phyloP scores from a whole-genome alignment of 2,113 vertebrate species.

The Lagopus leucura region DNA sequence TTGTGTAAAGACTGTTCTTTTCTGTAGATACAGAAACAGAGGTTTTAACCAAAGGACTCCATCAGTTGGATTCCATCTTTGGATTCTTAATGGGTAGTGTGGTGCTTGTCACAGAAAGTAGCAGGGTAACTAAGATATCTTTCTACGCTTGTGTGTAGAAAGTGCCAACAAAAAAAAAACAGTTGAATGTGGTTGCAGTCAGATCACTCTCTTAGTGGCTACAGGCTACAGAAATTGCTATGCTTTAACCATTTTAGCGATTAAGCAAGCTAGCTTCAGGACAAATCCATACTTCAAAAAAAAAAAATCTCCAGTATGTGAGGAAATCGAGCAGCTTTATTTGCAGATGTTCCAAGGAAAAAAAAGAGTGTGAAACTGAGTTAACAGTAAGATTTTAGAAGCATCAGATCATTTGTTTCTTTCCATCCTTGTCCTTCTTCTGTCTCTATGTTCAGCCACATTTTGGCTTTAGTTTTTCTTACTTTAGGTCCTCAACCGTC shows the following conservation, averaged over 20 bases:
- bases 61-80: not conserved
- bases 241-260: not conserved
- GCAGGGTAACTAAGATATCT: not conserved
- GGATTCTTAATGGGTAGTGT: not conserved
- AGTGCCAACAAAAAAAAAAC: not conserved
- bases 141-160: not conserved
- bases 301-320: not conserved
- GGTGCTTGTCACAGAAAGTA: not conserved
- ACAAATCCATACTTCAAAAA: not conserved
- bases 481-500: not conserved
- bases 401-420: not conserved
- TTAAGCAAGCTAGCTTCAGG: not conserved
- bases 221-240: not conserved
- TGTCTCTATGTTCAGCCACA: not conserved
- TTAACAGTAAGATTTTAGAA: not conserved
- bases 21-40: not conserved
- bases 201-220: not conserved
- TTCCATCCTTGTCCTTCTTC: not conserved
- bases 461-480: not conserved
- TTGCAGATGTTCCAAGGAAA: not conserved
- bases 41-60: not conserved
- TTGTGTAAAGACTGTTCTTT: not conserved
- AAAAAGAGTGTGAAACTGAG: not conserved
- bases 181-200: not conserved
- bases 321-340: not conserved